Evolutionary conservation across 2,888 invertebrate species (phyloP).

Genomic region (Scotopteryx bipunctaria): DNA sequence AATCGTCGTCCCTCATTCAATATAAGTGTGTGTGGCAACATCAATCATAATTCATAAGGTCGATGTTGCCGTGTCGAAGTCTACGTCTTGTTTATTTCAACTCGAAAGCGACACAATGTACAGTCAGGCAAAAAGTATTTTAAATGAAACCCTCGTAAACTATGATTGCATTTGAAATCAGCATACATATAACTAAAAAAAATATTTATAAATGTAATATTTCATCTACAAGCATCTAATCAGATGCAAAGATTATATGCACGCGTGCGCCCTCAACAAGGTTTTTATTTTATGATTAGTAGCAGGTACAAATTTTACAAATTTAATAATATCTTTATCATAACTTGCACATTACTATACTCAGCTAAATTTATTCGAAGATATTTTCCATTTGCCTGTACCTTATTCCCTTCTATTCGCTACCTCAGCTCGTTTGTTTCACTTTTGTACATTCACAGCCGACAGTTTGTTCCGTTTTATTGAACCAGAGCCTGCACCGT

Average conservation of each 20-base stretch:
- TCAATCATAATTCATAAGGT: too few species aligned
- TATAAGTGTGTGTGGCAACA: too few species aligned
- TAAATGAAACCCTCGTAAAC: too few species aligned
- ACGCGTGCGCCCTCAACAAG: too few species aligned
- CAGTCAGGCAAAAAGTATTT: background rate
- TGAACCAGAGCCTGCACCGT: slow-evolving; percentile 53
- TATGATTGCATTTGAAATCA: too few species aligned
- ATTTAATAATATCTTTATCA: background rate
- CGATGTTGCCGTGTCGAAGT: slow-evolving; percentile 46
- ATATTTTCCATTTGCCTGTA: slow-evolving; percentile 31
- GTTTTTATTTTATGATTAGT: too few species aligned
- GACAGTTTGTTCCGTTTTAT: slow-evolving; percentile 59
- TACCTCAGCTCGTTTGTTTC: slow-evolving; percentile 54
- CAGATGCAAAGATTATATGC: too few species aligned
- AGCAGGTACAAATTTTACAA: background rate
- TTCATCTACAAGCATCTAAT: too few species aligned
- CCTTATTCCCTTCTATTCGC: slow-evolving; percentile 48
- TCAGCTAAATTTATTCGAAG: slow-evolving; percentile 27
- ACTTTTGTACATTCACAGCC: slow-evolving; percentile 54
- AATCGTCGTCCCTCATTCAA: too few species aligned
- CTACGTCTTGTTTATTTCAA: slow-evolving; percentile 47
- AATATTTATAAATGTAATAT: too few species aligned
- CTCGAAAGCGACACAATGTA: slow-evolving; percentile 52
- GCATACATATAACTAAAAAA: too few species aligned
- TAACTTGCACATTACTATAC: slow-evolving; percentile 5